Conservation (phyloP, 2,113 vertebrate species). For the Malurus alboscapulatus region DNA sequence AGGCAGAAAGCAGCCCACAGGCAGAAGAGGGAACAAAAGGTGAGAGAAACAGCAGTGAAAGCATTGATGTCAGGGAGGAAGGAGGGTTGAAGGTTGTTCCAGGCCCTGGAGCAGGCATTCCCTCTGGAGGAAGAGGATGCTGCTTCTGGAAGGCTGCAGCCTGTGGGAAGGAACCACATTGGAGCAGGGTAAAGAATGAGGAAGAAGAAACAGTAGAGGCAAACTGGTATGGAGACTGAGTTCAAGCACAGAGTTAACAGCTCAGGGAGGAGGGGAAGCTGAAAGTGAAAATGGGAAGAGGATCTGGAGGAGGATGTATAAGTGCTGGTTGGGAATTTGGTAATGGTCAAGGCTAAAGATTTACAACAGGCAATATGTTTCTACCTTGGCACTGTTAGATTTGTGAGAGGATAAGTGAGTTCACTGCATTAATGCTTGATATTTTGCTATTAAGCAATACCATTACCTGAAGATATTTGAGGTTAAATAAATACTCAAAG, state of each 20-base stretch:
- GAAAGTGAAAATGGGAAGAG: neutral
- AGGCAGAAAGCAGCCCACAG: neutral
- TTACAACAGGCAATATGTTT: neutral
- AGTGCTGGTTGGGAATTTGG: neutral
- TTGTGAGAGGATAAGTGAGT: neutral
- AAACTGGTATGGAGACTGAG: neutral
- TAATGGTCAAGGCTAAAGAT: neutral
- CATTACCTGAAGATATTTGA: neutral
- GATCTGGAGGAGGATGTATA: neutral
- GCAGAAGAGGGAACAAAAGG: neutral
- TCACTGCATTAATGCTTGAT: neutral
- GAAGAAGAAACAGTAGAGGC: neutral
- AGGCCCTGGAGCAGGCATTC: neutral
- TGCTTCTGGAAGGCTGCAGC: neutral
- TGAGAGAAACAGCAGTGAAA: neutral
- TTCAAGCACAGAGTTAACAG: neutral
- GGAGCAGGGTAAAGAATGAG: neutral
- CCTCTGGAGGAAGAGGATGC: neutral
- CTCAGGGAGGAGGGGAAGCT: accelerated
- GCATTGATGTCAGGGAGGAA: neutral
- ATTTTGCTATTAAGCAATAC: neutral
- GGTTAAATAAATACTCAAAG: neutral
- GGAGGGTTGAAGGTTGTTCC: neutral
- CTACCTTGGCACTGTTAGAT: neutral
- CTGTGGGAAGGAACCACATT: neutral